Evolutionary conservation across 2,797 vertebrate species (phyloP), one percentile per base, ranked within the genome.

Genomic region (Psittacula echo): DNA sequence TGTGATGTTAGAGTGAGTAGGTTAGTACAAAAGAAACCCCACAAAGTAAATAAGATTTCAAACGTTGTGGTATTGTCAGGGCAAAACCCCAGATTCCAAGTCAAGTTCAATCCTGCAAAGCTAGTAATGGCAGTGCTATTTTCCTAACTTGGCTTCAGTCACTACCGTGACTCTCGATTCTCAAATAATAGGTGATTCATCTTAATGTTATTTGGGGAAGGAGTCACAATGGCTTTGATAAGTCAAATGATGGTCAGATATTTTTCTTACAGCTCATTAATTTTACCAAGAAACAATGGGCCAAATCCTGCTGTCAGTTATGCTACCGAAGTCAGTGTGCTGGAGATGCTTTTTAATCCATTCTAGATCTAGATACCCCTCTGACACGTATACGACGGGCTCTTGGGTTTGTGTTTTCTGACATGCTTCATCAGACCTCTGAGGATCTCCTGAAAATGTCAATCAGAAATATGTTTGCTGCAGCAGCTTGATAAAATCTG

Each of bases 51-150:
- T 56, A 90, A 86, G 75, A 91, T 93, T 92, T 95, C 91, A 90
- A 94, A 96, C 70, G 8, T 76, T 89, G 94, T 96, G 91, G 92
- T 82, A 76, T 74, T 94, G 94, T 85, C 95, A 89, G 90, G 94
- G 96, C 94, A 88, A 93, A 93, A 96, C 96, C 94, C 89, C 51
- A 85, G 96, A 95, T 97, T 96, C 96, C 96, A 91, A 89, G 85
- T 97, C 98, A 96, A 97, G 98, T 97, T 94, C 66, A 72, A 88
- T 96, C 97, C 97, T 98, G 98, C 94, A 90, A 26, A 78, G 86
- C 60, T 68, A 85, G 87, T 84, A 93, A 94, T 94, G 94, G 88
- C 87, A 91, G 81, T 64, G 60, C 93, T 94, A n/a, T 34, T 94
- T 89, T 95, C 93, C 87, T 92, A 83, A 90, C 90, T 93, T 85